Evolutionary conservation across 2,888 invertebrate genomes (phyloP).

Genomic region (Drosophila heteroneura): DNA sequence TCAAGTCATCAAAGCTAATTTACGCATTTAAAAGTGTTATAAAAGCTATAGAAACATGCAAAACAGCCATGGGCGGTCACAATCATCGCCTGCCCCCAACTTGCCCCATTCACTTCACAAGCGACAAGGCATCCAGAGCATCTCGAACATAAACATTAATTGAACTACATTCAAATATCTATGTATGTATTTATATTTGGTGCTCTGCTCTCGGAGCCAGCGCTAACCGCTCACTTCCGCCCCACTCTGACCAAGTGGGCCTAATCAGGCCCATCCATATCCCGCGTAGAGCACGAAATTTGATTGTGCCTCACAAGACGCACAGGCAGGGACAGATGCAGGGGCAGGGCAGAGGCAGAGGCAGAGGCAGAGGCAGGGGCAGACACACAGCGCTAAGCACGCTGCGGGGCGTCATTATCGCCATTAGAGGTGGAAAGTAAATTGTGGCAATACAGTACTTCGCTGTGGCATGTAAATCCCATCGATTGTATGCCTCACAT

Average conservation of each 20-base stretch:
- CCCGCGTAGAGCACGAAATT: conserved; percentile 7
- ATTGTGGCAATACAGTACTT: conserved; percentile 58
- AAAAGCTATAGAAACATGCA: conserved; percentile 40
- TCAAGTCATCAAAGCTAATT: conserved; percentile 65
- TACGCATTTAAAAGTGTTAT: conserved; percentile 74
- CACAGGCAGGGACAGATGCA: background rate
- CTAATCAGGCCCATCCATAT: conserved; percentile 57
- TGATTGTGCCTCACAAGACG: conserved; percentile 49
- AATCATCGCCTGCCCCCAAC: background rate
- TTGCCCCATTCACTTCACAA: background rate
- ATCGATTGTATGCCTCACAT: conserved; percentile 26
- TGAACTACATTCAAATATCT: conserved; percentile 52
- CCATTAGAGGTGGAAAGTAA: conserved; percentile 66
- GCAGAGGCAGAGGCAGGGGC: background rate
- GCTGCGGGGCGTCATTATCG: conserved; percentile 58
- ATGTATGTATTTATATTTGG: conserved; percentile 5
- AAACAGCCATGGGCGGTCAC: conserved; percentile 41
- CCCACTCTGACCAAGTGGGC: conserved; percentile 43
- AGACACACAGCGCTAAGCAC: conserved; percentile 23
- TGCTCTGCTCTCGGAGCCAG: conserved; percentile 18
- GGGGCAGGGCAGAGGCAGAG: background rate
- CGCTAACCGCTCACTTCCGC: conserved; percentile 74
- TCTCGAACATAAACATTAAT: conserved; percentile 55
- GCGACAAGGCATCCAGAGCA: conserved; percentile 41
- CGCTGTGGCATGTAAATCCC: conserved; percentile 53